Percentiles rank a stretch among this genome's conserved stretches.
These are phyloP conservation scores for Crypturellus undulatus DNA, from an alignment of 2,113 vertebrate genomes.

Conservation along the genomic window DNA sequence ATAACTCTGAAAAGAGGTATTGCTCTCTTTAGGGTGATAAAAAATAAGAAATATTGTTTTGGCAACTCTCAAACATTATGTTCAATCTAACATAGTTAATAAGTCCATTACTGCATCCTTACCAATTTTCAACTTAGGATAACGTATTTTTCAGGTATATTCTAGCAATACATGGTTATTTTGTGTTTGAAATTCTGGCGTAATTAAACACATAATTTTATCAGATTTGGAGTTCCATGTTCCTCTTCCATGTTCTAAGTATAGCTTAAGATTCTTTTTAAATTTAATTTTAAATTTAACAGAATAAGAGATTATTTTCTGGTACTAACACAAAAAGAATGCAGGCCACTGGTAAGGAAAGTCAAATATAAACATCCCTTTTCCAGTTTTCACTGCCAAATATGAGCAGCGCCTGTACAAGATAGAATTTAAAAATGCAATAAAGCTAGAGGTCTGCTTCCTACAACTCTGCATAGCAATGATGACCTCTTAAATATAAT, in stretches of 20 bases:
- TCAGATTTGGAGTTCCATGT: not conserved
- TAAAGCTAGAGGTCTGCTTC: conserved; percentile 75
- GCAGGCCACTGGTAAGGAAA: conserved; percentile 27
- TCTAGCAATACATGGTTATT: conserved; percentile 34
- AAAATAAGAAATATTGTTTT: conserved; percentile 10
- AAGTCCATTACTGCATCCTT: conserved; percentile 66
- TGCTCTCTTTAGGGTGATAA: conserved; percentile 47
- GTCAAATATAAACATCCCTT: conserved; percentile 64
- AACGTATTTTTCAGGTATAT: conserved; percentile 45
- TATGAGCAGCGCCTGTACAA: conserved; percentile 69
- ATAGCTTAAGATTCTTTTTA: conserved; percentile 74
- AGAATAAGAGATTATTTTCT: conserved; percentile 36
- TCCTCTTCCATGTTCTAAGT: conserved; percentile 50
- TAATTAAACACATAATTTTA: conserved; percentile 25
- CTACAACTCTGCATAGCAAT: conserved; percentile 80
- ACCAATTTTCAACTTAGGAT: conserved; percentile 55
- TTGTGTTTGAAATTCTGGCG: conserved; percentile 55
- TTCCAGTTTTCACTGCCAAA: conserved; percentile 70
- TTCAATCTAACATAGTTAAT: conserved; percentile 61
- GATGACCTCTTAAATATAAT: conserved; percentile 82
- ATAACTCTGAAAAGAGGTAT: conserved; percentile 48
- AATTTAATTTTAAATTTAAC: conserved; percentile 68
- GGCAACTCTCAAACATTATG: conserved; percentile 9
- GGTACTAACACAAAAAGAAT: conserved; percentile 54
- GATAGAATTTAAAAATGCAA: conserved; percentile 78